phyloP scores from a whole-genome alignment of 1,140 invertebrate genomes.

The Drosophila mauritiana region DNA sequence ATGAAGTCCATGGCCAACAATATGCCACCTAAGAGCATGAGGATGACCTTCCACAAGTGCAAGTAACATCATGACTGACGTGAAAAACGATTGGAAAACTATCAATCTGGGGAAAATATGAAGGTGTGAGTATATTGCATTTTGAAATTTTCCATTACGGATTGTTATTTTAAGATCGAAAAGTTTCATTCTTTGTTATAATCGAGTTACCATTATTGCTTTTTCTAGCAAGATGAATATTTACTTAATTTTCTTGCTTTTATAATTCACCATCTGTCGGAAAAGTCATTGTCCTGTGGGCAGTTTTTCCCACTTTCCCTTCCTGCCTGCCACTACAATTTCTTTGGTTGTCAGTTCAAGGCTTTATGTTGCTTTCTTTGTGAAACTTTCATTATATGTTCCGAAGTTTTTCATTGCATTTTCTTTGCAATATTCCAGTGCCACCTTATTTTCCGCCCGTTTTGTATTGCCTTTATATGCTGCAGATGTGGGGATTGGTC shows the following conservation, averaged over 20 bases:
- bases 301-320: slow-evolving; percentile 6
- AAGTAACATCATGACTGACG: slow-evolving; percentile 30
- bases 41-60: slow-evolving; percentile 47
- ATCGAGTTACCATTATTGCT: background rate
- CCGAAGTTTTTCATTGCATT: slow-evolving; percentile 26
- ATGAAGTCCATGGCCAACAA: slow-evolving; percentile 65
- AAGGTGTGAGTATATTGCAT: background rate
- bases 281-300: slow-evolving; percentile 16
- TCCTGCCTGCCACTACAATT: slow-evolving; percentile 16
- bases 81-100: slow-evolving; percentile 29
- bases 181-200: too few species aligned
- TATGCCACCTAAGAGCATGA: slow-evolving; percentile 50
- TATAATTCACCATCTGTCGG: background rate
- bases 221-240: background rate
- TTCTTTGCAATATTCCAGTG: slow-evolving; percentile 12
- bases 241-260: background rate
- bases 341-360: slow-evolving; percentile 28
- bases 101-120: background rate
- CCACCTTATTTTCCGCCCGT: background rate
- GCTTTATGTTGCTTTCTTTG: slow-evolving; percentile 26
- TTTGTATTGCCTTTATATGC: slow-evolving; percentile 13
- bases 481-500: slow-evolving; percentile 35
- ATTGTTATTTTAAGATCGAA: too few species aligned
- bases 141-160: too few species aligned
- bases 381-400: slow-evolving; percentile 48